phyloP scores from a whole-genome alignment of 2,797 vertebrate species.

The Philypnodon macrostomus region DNA sequence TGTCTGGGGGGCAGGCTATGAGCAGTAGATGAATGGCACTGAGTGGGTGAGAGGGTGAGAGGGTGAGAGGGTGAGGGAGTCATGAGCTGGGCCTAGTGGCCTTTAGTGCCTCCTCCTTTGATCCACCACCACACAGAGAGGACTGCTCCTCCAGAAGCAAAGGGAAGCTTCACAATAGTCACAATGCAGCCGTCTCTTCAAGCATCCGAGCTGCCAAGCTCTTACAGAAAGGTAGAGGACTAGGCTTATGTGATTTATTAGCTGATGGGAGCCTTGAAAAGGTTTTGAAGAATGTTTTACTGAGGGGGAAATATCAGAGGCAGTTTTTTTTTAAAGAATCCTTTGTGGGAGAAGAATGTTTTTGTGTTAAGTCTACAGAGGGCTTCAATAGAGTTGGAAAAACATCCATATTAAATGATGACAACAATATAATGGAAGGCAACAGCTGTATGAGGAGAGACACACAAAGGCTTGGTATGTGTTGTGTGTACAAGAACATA shows the following conservation, averaged over 20 bases:
- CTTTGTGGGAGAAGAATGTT: slow-evolving; percentile 64
- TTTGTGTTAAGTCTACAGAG: slow-evolving; percentile 42
- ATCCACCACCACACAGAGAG: slow-evolving; percentile 51
- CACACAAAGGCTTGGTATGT: slow-evolving; percentile 20
- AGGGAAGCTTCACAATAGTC: slow-evolving; percentile 48
- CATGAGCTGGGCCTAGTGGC: slow-evolving; percentile 50
- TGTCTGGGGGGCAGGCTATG: slow-evolving; percentile 42
- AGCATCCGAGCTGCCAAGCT: slow-evolving; percentile 28
- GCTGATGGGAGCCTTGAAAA: slow-evolving; percentile 58
- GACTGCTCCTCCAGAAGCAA: slow-evolving; percentile 45
- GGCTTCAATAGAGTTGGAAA: slow-evolving; percentile 34
- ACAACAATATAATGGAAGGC: slow-evolving; percentile 30
- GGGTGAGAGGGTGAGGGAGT: slow-evolving; percentile 71
- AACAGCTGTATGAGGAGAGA: slow-evolving; percentile 46
- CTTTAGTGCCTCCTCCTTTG: slow-evolving; percentile 55
- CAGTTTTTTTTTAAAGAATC: slow-evolving; percentile 57
- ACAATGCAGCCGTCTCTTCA: slow-evolving; percentile 62
- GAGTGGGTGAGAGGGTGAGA: slow-evolving; percentile 71
- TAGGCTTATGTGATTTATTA: slow-evolving; percentile 73
- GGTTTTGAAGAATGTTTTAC: slow-evolving; percentile 60
- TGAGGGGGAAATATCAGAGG: slow-evolving; percentile 62
- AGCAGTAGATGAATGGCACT: slow-evolving; percentile 61
- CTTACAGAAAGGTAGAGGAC: slow-evolving; percentile 52
- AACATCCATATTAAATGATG: slow-evolving; percentile 42
- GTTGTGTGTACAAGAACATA: slow-evolving; percentile 5